Base-by-base conservation (phyloP, 2,888 invertebrate genomes). In the Poecilobothrus nobilitatus region DNA sequence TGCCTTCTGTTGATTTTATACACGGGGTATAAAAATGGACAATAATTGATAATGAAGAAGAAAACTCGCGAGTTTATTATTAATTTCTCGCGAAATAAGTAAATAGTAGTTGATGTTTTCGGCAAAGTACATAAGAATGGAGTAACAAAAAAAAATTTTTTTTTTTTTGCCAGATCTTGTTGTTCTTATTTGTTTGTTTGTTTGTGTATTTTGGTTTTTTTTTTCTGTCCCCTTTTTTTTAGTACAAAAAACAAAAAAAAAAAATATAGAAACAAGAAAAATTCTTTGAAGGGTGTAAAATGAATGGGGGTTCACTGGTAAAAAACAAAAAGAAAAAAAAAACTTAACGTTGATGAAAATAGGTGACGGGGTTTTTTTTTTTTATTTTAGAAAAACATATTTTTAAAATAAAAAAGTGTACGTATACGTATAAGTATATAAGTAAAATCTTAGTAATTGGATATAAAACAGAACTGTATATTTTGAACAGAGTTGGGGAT, bases 31-130 rank as follows among this genome's bases (percentile, higher is more conserved):
- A 53, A 53, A 53, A 53, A 53, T 53, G 53, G 53, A 53, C 53
- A 53, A 53, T 53, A 53, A 53, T 53, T 53, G 53, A 53, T 53
- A 53, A 53, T 53, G 53, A 53, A 53, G 53, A 53, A 53, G 53
- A 53, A 53, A 53, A 18, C 53, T 53, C 15, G 53, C 18, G 53
- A 53, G 53, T 53, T 53, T 53, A 53, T 53, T 53, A 53, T 53
- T 53, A 53, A 53, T 53, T 53, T 53, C 53, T 53, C 53, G 53
- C 53, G n/a, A 53, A 18, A 53, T 9, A 53, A 53, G 53, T 53
- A 18, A 53, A 53, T 53, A 53, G 53, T 53, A 53, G 53, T 53
- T 53, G 53, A 53, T 18, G 53, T 53, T 53, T 41, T 41, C 15
- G n/a, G n/a, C 1, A 53, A 53, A 53, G 53, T 53, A 53, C 18